Percentiles rank a stretch among this genome's conserved stretches.
These are phyloP conservation scores for Oryzias woworae DNA, from an alignment of 2,113 vertebrate species.

Conservation along the genomic window DNA sequence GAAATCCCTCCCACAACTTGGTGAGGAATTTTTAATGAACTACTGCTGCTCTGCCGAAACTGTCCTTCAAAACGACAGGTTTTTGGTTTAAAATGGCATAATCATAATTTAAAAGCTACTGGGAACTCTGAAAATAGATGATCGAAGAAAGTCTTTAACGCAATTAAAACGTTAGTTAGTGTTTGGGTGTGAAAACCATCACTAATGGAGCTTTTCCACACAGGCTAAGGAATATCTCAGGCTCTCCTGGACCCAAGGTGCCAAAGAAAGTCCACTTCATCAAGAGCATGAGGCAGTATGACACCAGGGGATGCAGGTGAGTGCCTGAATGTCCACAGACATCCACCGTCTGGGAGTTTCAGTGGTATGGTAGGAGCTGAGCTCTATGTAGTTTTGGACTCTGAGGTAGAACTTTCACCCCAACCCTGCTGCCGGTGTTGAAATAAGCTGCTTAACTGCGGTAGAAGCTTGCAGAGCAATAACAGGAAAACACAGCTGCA, in stretches of 20 bases:
- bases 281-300: conserved; percentile 97
- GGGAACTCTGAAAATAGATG: not conserved
- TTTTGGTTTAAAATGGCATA: no score
- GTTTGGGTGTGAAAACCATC: conserved; percentile 1
- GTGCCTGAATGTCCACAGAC: conserved; percentile 15
- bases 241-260: conserved; percentile 86
- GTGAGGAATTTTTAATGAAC: no score
- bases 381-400: conserved; percentile 4
- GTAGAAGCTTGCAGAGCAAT: conserved; percentile 34
- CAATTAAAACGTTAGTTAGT: not conserved
- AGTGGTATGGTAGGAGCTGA: not conserved
- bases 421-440: conserved; percentile 17
- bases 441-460: conserved; percentile 62
- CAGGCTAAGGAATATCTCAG: conserved; percentile 82
- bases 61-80: no score
- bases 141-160: not conserved
- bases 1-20: no score
- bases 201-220: conserved; percentile 2
- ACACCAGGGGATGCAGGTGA: conserved; percentile 93
- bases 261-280: conserved; percentile 98
- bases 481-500: conserved; percentile 37
- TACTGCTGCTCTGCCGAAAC: no score
- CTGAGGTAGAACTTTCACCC: conserved; percentile 3
- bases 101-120: no score
- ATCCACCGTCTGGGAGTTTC: not conserved